These are phyloP conservation scores for Odobenus rosmarus DNA, from an alignment of 2,113 vertebrate species.

Conservation along the genomic window DNA sequence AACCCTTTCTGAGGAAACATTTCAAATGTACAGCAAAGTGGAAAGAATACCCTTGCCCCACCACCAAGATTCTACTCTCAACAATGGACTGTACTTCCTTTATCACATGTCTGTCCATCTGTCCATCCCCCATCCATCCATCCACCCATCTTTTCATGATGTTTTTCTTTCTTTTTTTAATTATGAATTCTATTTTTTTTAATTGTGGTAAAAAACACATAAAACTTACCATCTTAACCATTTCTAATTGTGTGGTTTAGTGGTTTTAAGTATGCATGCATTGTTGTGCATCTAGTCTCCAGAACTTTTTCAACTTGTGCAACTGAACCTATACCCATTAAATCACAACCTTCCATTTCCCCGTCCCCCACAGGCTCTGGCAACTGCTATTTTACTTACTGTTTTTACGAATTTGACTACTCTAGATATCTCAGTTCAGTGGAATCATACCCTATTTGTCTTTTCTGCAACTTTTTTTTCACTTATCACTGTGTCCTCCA, in stretches of 20 bases:
- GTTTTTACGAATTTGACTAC: background rate
- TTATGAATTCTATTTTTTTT: background rate
- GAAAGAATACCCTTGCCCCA: background rate
- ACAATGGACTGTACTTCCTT: no score
- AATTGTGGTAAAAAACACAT: background rate
- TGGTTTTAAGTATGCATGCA: background rate
- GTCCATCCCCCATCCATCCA: background rate
- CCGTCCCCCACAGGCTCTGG: background rate
- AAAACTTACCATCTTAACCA: background rate
- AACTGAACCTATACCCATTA: background rate
- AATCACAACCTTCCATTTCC: background rate
- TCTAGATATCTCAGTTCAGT: background rate
- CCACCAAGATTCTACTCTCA: background rate
- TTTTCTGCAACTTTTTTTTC: background rate
- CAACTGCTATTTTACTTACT: background rate
- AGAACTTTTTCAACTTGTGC: background rate
- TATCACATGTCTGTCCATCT: background rate
- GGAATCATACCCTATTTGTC: background rate
- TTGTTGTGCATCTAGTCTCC: background rate
- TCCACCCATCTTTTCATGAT: background rate
- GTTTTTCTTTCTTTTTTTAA: background rate
- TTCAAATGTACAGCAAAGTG: background rate
- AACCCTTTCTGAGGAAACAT: background rate
- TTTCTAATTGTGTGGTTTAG: background rate
- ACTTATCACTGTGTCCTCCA: background rate